Evolutionary conservation across 2,113 vertebrate species (phyloP).

Genomic region (Caloenas nicobarica): DNA sequence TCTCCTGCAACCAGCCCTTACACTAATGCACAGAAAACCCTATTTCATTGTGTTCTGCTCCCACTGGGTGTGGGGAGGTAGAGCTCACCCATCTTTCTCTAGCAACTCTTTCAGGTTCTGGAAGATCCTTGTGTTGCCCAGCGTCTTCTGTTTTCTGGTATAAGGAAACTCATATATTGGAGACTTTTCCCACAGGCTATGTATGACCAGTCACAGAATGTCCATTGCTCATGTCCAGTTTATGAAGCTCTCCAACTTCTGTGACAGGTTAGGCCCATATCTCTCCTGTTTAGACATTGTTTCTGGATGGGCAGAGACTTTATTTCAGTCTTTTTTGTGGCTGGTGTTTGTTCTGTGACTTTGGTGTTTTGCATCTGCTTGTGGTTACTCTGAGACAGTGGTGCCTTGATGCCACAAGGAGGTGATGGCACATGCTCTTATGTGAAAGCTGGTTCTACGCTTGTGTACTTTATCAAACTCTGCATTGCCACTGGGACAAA

Average conservation of each 20-base stretch:
- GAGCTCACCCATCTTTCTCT: not conserved
- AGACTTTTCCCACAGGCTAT: not conserved
- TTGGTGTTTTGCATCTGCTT: not conserved
- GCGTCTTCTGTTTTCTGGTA: not conserved
- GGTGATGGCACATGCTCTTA: not conserved
- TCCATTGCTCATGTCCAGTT: not conserved
- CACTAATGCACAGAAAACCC: not conserved
- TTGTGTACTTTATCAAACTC: not conserved
- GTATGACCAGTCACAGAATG: not conserved
- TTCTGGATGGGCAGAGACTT: not conserved
- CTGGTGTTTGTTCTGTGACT: not conserved
- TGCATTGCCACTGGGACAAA: not conserved
- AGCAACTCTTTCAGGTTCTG: not conserved
- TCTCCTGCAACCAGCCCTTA: not conserved
- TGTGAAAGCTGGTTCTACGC: not conserved
- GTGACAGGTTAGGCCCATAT: not conserved
- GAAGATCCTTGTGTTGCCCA: not conserved
- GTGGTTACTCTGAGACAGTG: not conserved
- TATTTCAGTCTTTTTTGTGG: not conserved
- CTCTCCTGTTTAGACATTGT: not conserved
- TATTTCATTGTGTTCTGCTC: not conserved
- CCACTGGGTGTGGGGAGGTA: not conserved
- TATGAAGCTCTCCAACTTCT: not conserved
- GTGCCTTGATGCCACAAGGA: not conserved
- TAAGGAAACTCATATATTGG: not conserved